Evolutionary conservation across 2,113 vertebrate species (phyloP), one percentile per base, ranked within the genome.

Genomic region (Eurypyga helias): DNA sequence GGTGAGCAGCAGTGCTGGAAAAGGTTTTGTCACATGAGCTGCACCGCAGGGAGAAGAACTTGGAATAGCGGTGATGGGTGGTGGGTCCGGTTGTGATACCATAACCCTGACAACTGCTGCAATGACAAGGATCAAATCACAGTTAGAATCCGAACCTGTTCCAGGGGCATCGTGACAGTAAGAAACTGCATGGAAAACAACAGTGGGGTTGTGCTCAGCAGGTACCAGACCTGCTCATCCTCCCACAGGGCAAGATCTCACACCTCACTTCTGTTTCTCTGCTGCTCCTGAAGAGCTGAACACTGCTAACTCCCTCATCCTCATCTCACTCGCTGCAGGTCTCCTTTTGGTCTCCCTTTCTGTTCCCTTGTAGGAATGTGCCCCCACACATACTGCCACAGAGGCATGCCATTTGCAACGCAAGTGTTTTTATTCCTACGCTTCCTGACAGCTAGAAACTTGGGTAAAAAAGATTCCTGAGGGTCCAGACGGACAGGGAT

Each of bases 81-180:
- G 83, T 98, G 98, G 58, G 98, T 99, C 87, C 98, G 98, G 94
- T 99, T 99, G 66, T 99, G 99, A 95, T 99, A 99, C 99, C 99
- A 99, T 70, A 99, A 95, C 15, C 99, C 99, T 16, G 99, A 99
- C 62, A 99, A 94, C 98, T 99, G 99, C 99, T 99, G 96, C 26
- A 94, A 96, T 78, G 87, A 94, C 36, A 95, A n/a, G 48, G 87
- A 95, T 34, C 46, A 31, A 80, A 76, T 8, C 25, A 52, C 2
- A 9, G 62, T 76, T 83, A 91, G 24, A 43, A 80, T 11, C 11
- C 71, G 57, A 69, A 86, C 45, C 45, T 60, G 43, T 19, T 54
- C 34, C 51, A n/a, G 17, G 33, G 29, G 23, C 12, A 31, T 41
- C 13, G 29, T 2, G n/a, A 54, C 65, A 90, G 51, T 65, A 83